These are phyloP conservation scores for Platorchestia sp. DNA, from an alignment of 1,140 invertebrate genomes.

Conservation along the genomic window DNA sequence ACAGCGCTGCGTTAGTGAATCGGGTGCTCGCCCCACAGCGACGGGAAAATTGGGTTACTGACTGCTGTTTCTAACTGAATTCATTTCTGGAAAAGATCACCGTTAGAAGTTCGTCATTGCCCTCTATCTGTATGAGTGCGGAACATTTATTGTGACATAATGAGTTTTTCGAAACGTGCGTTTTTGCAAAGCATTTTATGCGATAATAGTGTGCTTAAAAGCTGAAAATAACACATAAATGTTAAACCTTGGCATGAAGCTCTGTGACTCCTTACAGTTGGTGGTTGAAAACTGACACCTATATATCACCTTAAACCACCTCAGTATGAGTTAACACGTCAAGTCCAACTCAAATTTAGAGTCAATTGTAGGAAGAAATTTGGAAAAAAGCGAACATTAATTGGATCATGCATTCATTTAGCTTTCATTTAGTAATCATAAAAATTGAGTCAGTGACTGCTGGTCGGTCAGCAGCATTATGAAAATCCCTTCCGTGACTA, in stretches of 20 bases:
- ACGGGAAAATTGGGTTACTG: background rate
- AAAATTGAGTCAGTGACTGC: too few species aligned
- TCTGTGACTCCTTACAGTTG: too few species aligned
- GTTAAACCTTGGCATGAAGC: background rate
- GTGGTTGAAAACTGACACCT: too few species aligned
- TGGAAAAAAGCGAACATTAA: too few species aligned
- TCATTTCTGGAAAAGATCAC: background rate
- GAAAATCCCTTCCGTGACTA: too few species aligned
- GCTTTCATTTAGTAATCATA: too few species aligned
- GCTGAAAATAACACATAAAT: background rate
- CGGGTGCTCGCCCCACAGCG: background rate
- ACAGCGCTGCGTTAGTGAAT: background rate
- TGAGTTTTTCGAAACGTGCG: background rate
- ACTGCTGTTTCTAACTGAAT: background rate
- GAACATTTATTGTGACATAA: background rate
- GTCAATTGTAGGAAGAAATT: too few species aligned
- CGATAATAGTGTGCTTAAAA: background rate
- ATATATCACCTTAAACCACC: too few species aligned
- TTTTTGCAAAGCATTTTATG: background rate
- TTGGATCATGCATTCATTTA: too few species aligned
- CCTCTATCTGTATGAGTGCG: background rate
- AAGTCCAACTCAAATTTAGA: too few species aligned
- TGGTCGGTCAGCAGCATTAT: too few species aligned
- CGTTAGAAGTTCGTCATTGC: background rate
- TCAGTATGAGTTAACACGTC: too few species aligned